A percentile compares a stretch with the other conserved stretches of the same genome.
These are phyloP conservation scores for Coptotermes formosanus DNA, from an alignment of 1,140 invertebrate species.

Conservation along the genomic window DNA sequence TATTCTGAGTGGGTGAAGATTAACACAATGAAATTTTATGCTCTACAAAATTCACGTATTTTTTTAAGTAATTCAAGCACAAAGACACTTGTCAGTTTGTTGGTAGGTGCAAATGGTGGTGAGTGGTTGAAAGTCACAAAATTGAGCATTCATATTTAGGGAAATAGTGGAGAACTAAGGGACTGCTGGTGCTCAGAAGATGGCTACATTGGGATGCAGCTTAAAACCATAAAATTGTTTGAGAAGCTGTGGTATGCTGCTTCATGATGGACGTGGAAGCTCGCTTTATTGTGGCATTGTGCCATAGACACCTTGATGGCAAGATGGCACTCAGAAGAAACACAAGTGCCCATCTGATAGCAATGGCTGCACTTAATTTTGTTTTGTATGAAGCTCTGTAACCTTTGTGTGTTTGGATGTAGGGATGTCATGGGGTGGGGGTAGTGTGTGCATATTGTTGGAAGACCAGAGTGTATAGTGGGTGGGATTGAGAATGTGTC, in stretches of 20 bases:
- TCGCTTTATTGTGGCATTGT: neutral
- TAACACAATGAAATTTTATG: neutral
- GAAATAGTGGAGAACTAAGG: neutral
- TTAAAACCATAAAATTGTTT: neutral
- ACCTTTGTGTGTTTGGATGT: too few species aligned
- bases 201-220: neutral
- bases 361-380: too few species aligned
- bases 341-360: too few species aligned
- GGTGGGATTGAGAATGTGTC: too few species aligned
- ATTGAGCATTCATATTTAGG: neutral
- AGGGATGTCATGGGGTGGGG: too few species aligned
- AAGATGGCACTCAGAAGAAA: too few species aligned
- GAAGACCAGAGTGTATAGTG: too few species aligned
- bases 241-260: neutral
- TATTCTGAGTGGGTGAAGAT: neutral
- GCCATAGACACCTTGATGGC: too few species aligned
- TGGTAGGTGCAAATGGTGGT: neutral
- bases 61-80: too few species aligned
- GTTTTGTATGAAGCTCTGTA: too few species aligned
- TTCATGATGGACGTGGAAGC: neutral
- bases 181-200: neutral
- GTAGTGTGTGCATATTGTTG: too few species aligned
- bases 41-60: neutral
- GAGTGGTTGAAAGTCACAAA: neutral
- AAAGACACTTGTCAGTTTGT: neutral